Base-by-base conservation (phyloP, 1,140 invertebrate species). In the Uloborus diversus region DNA sequence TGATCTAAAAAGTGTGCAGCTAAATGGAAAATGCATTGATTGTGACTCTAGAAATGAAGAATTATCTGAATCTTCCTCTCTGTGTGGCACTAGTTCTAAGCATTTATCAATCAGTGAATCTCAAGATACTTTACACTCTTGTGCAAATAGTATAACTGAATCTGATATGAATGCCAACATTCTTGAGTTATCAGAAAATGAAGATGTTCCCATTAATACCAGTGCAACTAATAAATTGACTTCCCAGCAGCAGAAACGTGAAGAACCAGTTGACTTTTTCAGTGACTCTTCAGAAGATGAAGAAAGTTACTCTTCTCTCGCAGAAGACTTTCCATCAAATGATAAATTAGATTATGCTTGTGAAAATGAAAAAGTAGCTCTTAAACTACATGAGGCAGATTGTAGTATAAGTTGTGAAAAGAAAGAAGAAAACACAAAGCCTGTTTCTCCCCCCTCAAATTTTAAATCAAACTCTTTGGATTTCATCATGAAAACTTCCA, bases 81-180 rank as follows among this genome's bases (percentile, higher is more conserved):
- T 25, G 9, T 61, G 20, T 33, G 35, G 4, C 3, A 47, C 30
- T 4, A 68, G 53, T 27, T 61, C 65, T 13, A 68, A 37, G 37
- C 76, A 79, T 9, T 27, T 79, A 13, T 79, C 76, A 14, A 47
- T 20, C 28, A 79, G 76, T 51, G 64, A 79, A 28, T 79, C 76
- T 9, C 76, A 61, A 49, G 76, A 79, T 4, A 79, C 76, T 49
- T 37, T 79, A n/a, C 76, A 79, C 23, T 79, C 76, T 35, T 56
- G 76, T 4, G 51, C 64, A 32, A 51, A 79, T n/a, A 79, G 76
- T 14, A 69, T 79, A 33, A 57, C 51, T 33, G 76, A 66, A 14
- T 79, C 76, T 14, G 76, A 79, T 35, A 27, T 69, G 20, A 79
- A 79, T 69, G 76, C 76, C 5, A 79, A 79, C 27, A 32, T 78